Evolutionary conservation across 2,888 invertebrate species (phyloP).

Genomic region (Sesamia inferens): DNA sequence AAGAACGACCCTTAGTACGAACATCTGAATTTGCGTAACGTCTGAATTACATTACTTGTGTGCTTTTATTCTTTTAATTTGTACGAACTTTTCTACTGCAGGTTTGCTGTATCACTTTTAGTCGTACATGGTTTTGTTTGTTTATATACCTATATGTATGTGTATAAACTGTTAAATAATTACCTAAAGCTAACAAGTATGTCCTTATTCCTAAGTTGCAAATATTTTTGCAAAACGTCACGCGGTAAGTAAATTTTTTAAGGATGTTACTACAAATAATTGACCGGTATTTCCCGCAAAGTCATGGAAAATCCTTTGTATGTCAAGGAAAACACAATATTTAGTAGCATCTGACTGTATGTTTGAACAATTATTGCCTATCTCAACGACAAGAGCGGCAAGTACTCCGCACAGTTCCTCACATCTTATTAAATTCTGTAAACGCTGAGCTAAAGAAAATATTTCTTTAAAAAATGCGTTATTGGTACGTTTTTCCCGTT

Average conservation of each 20-base stretch:
- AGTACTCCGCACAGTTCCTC: background rate
- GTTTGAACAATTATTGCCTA: slow-evolving; percentile 16
- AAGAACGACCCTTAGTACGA: background rate
- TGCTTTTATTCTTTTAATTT: background rate
- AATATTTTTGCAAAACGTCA: background rate
- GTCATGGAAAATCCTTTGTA: slow-evolving; percentile 20
- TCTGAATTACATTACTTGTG: background rate
- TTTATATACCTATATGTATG: background rate
- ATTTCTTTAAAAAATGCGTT: slow-evolving; percentile 21
- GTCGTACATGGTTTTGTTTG: background rate
- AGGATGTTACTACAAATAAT: background rate
- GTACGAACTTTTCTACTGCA: background rate
- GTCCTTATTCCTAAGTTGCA: background rate
- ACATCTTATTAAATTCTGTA: background rate
- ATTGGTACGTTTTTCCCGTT: slow-evolving; percentile 15
- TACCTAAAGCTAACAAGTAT: background rate
- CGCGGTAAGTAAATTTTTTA: slow-evolving; percentile 4
- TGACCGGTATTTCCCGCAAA: slow-evolving; percentile 8
- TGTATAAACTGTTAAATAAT: background rate
- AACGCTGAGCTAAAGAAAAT: slow-evolving; percentile 21
- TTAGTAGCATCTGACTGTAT: slow-evolving; percentile 8
- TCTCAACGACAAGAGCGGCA: slow-evolving; percentile 21
- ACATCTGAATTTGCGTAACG: background rate
- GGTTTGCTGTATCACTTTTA: background rate
- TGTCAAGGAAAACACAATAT: slow-evolving; percentile 12